Evolutionary conservation across 2,888 invertebrate genomes (phyloP).

Genomic region (Sisyra nigra): DNA sequence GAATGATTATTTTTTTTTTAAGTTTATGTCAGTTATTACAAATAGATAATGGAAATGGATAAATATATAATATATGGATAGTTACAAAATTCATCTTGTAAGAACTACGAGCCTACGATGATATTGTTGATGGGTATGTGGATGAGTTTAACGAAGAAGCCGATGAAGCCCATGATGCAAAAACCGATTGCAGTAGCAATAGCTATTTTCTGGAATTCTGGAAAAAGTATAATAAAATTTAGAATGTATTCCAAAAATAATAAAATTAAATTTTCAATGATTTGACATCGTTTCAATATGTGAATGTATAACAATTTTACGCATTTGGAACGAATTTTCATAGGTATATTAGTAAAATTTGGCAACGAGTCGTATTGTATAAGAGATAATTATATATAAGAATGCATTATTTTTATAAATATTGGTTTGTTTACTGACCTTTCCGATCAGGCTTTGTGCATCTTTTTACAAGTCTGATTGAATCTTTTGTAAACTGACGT

Average conservation of each 20-base stretch:
- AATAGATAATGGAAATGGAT: too few species aligned
- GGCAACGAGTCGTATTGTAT: background rate
- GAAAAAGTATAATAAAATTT: too few species aligned
- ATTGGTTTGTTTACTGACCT: conserved; percentile 37
- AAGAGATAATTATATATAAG: background rate
- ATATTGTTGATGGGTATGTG: conserved; percentile 98
- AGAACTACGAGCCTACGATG: conserved; percentile 69
- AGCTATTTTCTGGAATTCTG: conserved; percentile 99
- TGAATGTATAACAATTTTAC: too few species aligned
- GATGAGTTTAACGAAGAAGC: conserved; percentile 98
- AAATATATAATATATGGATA: too few species aligned
- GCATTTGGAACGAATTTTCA: too few species aligned
- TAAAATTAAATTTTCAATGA: conserved; percentile 2
- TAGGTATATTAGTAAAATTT: background rate
- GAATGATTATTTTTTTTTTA: too few species aligned
- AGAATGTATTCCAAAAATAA: conserved; percentile 2
- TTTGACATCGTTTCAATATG: conserved; percentile 8
- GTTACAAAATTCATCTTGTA: too few species aligned
- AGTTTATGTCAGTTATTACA: too few species aligned
- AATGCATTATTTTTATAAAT: background rate
- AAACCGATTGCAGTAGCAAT: conserved; percentile 99
- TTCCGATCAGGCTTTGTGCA: conserved; percentile 99
- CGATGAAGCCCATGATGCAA: conserved; percentile 99
- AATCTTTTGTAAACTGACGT: conserved; percentile 95
- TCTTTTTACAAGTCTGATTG: conserved; percentile 92